A percentile compares a stretch with the other conserved stretches of the same genome.
Conservation (phyloP, 2,797 vertebrate genomes). For the Dendrocincla fuliginosa region DNA sequence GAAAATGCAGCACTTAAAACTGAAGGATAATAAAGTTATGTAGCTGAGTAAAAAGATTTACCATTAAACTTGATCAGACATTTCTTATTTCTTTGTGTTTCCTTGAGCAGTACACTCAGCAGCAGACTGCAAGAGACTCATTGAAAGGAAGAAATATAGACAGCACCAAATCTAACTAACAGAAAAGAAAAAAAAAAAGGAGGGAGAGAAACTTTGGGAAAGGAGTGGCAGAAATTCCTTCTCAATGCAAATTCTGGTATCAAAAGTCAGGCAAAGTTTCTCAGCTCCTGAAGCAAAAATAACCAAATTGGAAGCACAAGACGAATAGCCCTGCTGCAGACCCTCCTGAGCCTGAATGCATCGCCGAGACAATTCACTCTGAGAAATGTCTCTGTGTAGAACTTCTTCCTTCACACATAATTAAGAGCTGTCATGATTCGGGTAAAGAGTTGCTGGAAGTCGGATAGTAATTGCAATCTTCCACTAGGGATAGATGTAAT, state of each 20-base stretch:
- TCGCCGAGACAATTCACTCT: neutral
- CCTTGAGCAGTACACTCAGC: neutral
- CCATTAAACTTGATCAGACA: neutral
- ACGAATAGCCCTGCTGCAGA: neutral
- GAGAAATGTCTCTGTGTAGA: neutral
- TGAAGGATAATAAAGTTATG: neutral
- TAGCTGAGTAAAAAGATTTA: neutral
- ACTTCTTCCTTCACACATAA: conserved; percentile 37
- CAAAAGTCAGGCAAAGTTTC: neutral
- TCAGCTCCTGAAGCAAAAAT: neutral
- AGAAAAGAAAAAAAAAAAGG: neutral
- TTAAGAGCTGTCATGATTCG: conserved; percentile 47
- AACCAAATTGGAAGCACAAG: neutral
- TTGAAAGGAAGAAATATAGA: neutral
- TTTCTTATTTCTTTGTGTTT: neutral
- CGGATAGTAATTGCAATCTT: conserved; percentile 21
- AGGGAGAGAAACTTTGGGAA: neutral
- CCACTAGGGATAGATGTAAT: neutral
- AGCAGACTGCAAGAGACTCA: neutral
- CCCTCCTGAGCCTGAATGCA: neutral
- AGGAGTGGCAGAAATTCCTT: neutral
- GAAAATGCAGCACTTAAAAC: neutral
- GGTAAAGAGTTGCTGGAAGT: conserved; percentile 29
- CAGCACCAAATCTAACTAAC: neutral
- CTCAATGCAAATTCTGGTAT: neutral